phyloP scores from a whole-genome alignment of 2,888 invertebrate genomes.

The Nomada ferruginata region DNA sequence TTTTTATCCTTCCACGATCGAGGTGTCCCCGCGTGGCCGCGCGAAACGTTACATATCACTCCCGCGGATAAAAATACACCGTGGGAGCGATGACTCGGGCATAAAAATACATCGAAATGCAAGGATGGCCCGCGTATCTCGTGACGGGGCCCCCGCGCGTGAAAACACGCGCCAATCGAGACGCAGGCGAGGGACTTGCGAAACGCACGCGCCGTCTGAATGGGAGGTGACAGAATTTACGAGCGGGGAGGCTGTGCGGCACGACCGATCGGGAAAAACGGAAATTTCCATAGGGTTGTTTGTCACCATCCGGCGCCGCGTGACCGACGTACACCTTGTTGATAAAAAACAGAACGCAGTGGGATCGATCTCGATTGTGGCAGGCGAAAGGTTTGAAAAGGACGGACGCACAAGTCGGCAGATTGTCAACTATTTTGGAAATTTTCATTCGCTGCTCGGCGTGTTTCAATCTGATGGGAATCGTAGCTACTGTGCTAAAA shows the following conservation, averaged over 20 bases:
- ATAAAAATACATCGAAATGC: conserved; percentile 83
- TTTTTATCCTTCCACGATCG: conserved; percentile 37
- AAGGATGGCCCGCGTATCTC: conserved; percentile 70
- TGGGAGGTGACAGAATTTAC: conserved; percentile 73
- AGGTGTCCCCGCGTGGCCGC: conserved; percentile 41
- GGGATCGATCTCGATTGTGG: too few species aligned
- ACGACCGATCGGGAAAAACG: conserved; percentile 38
- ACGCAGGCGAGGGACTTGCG: conserved; percentile 57
- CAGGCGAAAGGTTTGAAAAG: too few species aligned
- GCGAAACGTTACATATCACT: conserved; percentile 76
- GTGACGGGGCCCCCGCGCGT: conserved; percentile 57
- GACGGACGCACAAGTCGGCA: too few species aligned
- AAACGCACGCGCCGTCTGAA: conserved; percentile 71
- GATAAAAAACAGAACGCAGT: background rate
- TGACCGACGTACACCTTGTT: background rate
- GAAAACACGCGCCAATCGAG: conserved; percentile 28
- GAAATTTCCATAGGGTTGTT: conserved; percentile 54
- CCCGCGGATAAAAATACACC: conserved; percentile 81
- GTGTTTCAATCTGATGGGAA: too few species aligned
- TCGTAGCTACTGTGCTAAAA: too few species aligned
- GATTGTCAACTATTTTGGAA: too few species aligned
- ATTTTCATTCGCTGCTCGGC: too few species aligned
- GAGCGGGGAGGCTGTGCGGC: conserved; percentile 54
- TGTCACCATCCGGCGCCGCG: background rate
- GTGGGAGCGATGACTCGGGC: conserved; percentile 84